Evolutionary conservation across 2,797 vertebrate genomes (phyloP).

Genomic region (Myotis vivesi): DNA sequence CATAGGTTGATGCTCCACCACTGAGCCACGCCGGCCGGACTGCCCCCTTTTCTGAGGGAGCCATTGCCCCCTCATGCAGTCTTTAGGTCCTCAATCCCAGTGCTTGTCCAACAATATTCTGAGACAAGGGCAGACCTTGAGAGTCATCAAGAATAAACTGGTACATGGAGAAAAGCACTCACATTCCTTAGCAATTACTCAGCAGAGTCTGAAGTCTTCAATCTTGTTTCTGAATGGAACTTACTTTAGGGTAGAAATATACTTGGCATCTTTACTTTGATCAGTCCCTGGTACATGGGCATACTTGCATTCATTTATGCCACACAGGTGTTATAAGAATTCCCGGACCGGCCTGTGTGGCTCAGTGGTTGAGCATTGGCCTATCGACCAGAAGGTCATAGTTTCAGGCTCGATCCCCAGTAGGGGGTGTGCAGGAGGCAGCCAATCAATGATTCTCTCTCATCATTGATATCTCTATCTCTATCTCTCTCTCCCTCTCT

Average conservation of each 20-base stretch:
- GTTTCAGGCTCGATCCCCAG: too few relatives aligned
- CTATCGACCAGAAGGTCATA: too few relatives aligned
- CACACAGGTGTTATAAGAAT: neutral
- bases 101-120: neutral
- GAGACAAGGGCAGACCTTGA: neutral
- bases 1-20: too few relatives aligned
- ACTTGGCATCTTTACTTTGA: constrained; percentile 26
- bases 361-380: too few relatives aligned
- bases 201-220: neutral
- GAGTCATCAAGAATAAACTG: neutral
- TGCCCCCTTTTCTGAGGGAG: neutral
- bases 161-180: neutral
- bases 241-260: neutral
- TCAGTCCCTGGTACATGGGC: neutral
- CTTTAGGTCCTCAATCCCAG: neutral
- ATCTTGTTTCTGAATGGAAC: constrained; percentile 19
- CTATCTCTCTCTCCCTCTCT: too few relatives aligned
- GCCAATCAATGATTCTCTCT: too few relatives aligned
- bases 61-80: neutral
- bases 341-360: neutral
- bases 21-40: too few relatives aligned
- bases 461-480: too few relatives aligned
- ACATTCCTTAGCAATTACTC: neutral
- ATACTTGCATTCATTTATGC: neutral
- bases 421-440: too few relatives aligned